These are phyloP conservation scores for Apostichopus californicus DNA, from an alignment of 35 echinoderm and acorn worm species.

Conservation along the genomic window DNA sequence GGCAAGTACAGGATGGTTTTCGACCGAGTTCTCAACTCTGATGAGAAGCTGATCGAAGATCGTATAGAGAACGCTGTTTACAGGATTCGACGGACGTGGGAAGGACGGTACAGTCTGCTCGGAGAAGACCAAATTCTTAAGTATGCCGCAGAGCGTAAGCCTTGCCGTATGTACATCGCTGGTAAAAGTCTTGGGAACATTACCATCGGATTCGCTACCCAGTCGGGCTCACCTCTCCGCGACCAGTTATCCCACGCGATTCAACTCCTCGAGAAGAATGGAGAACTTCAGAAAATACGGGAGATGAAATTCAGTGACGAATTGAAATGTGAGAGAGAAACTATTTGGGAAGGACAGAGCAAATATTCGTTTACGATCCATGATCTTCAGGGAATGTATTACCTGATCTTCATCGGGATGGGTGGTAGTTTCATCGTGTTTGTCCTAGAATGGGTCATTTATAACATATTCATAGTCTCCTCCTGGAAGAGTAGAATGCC, in stretches of 20 bases:
- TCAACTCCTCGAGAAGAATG: conserved; percentile 51
- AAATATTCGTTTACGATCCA: conserved; percentile 76
- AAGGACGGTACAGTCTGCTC: conserved; percentile 82
- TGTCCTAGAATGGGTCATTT: conserved; percentile 64
- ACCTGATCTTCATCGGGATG: conserved; percentile 72
- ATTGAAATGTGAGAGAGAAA: conserved; percentile 61
- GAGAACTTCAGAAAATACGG: conserved; percentile 58
- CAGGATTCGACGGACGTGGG: conserved; percentile 63
- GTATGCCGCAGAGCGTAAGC: conserved; percentile 59
- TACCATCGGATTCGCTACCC: conserved; percentile 70
- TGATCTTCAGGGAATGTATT: conserved; percentile 86
- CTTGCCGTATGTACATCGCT: conserved; percentile 72
- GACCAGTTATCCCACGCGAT: conserved; percentile 83
- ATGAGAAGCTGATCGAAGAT: conserved; percentile 72
- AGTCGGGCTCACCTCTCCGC: conserved; percentile 85
- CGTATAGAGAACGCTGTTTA: conserved; percentile 60
- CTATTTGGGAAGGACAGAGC: conserved; percentile 68
- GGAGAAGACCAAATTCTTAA: conserved; percentile 71
- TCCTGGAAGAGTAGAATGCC: conserved; percentile 45
- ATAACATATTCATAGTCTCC: conserved; percentile 35
- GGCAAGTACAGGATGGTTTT: conserved; percentile 62
- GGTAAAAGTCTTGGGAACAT: conserved; percentile 71
- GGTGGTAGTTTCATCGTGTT: conserved; percentile 76
- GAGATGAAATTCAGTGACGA: conserved; percentile 52
- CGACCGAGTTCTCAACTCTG: conserved; percentile 61